Evolutionary conservation across 1,140 invertebrate species (phyloP), one percentile per base, ranked within the genome.

Genomic region (Drosophila novamexicana): DNA sequence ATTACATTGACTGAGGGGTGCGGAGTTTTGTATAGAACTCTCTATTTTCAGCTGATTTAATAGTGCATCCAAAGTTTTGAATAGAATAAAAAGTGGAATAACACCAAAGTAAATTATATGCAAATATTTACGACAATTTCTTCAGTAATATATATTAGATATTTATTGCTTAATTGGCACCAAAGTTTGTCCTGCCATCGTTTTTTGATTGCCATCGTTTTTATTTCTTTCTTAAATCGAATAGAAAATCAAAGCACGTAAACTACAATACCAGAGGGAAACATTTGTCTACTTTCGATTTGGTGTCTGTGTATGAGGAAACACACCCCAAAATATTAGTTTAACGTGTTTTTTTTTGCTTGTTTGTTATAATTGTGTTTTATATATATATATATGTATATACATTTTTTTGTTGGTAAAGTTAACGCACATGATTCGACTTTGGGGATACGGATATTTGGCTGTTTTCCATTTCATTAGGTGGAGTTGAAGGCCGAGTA

Each of bases 391-490:
- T 16, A 3, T 45, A 40, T 65, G 12, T 54, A 45, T 2, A 36
- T 58, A 37, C 2, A 16, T 49, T 45, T 39, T 42, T 22, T 37
- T 14, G 32, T 50, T 22, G n/a, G 47, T 29, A 29, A 47, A 63
- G 9, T 50, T n/a, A 52, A 85, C 81, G 40, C 69, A 84, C 81
- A 16, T 85, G 70, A 85, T 85, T 85, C 50, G 78, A 69, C 61
- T 79, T 85, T 47, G 80, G 81, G 45, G 66, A 50, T 8, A 68
- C 8, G 16, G 47, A 18, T 37, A 67, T 67, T 52, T 65, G 72
- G 39, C 18, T 58, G 49, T 77, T 77, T 77, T 84, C 81, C 81
- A 84, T 75, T 77, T 62, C 69, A 57, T 78, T 69, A 7, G 65
- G 34, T 39, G 75, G 42, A 45, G 45, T 56, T 44, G 71, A 47